These are phyloP conservation scores for Hirundichthys speculiger DNA, from an alignment of 2,113 vertebrate genomes.

Conservation along the genomic window DNA sequence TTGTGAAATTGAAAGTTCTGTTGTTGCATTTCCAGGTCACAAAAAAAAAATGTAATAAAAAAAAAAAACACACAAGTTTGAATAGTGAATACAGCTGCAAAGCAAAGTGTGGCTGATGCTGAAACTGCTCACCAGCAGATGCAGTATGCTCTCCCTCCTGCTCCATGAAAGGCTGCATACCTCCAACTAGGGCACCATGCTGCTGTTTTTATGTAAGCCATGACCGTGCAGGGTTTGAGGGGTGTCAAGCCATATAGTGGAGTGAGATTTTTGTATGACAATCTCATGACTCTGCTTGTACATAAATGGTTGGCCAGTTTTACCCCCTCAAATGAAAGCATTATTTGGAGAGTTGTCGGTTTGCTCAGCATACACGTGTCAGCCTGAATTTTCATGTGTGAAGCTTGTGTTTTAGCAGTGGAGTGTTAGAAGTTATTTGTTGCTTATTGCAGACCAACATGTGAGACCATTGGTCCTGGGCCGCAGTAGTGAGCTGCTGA, in stretches of 20 bases:
- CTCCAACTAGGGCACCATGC: conserved; percentile 42
- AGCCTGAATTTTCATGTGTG: conserved; percentile 24
- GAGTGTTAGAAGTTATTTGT: conserved; percentile 35
- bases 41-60: conserved; percentile 1
- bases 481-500: conserved; percentile 43
- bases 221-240: conserved; percentile 17
- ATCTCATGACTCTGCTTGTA: conserved; percentile 19
- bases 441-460: conserved; percentile 37
- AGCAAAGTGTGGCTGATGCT: conserved; percentile 1
- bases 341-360: conserved; percentile 54
- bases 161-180: conserved; percentile 19
- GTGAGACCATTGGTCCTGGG: conserved; percentile 56
- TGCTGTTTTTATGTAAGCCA: conserved; percentile 43
- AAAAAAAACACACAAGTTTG: neutral
- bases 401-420: conserved; percentile 9
- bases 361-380: neutral
- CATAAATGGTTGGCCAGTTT: conserved; percentile 57
- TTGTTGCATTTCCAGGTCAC: neutral
- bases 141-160: conserved; percentile 17
- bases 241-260: conserved; percentile 8
- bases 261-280: neutral
- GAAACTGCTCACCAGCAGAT: conserved; percentile 13
- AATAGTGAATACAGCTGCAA: conserved; percentile 1
- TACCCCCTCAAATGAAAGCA: conserved; percentile 54
- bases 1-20: neutral